A percentile compares a stretch with the other conserved stretches of the same genome.
phyloP scores from a whole-genome alignment of 2,888 invertebrate species.

The Aphidoletes aphidimyza region DNA sequence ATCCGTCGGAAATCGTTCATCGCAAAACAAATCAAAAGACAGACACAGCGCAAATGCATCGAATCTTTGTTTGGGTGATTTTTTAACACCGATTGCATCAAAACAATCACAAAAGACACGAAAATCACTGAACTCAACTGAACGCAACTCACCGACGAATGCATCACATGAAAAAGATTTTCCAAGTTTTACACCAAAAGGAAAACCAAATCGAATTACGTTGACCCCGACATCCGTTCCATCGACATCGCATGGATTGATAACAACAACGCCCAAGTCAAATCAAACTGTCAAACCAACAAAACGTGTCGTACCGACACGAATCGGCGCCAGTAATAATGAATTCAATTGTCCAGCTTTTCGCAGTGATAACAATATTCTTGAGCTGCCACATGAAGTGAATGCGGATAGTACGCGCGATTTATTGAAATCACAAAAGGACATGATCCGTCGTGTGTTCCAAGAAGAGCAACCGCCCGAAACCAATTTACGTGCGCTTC shows the following conservation, averaged over 20 bases:
- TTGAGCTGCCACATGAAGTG: slow-evolving; percentile 62
- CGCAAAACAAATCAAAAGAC: slow-evolving; percentile 2
- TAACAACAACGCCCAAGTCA: slow-evolving; percentile 2
- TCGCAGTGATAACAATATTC: slow-evolving; percentile 65
- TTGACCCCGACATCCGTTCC: not conserved
- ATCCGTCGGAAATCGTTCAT: not conserved
- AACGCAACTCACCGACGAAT: not conserved
- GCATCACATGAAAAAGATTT: slow-evolving; percentile 20
- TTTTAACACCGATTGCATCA: slow-evolving; percentile 60
- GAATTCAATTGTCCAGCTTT: slow-evolving; percentile 61
- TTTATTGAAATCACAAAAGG: slow-evolving; percentile 61
- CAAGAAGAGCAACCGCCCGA: slow-evolving; percentile 59
- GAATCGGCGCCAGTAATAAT: slow-evolving; percentile 52
- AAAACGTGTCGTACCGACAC: slow-evolving; percentile 64
- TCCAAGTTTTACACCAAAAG: slow-evolving; percentile 43
- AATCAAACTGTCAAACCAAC: slow-evolving; percentile 60
- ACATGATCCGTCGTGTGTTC: slow-evolving; percentile 62
- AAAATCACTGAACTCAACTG: slow-evolving; percentile 55
- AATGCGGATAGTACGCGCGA: slow-evolving; percentile 57
- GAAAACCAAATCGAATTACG: slow-evolving; percentile 28
- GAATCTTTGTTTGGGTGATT: slow-evolving; percentile 64
- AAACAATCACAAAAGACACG: slow-evolving; percentile 58
- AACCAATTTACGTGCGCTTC: slow-evolving; percentile 29
- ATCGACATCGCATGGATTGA: not conserved
- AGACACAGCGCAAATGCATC: slow-evolving; percentile 56